Base-by-base conservation (phyloP, 2,888 invertebrate genomes). In the Torymus aiolomorphi region DNA sequence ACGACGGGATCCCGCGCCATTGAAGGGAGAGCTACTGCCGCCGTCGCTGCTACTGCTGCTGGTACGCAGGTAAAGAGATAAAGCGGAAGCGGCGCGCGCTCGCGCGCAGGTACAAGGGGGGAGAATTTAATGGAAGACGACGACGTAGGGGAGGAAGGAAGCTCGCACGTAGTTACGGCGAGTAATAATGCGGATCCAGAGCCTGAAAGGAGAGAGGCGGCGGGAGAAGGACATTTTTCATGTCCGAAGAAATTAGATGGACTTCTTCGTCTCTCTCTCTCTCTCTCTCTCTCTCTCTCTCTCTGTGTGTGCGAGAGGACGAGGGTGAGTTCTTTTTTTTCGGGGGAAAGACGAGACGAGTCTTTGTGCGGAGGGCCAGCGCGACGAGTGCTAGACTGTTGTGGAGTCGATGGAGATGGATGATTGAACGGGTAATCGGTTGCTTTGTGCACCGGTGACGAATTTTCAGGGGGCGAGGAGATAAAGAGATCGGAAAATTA, bases 101-200 rank as follows among this genome's bases (percentile, higher is more conserved):
- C n/a, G n/a, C n/a, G n/a, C 13, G 65, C 56, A 57, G 72, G 72
- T 62, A 62, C 16, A 20, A 56, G 18, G 18, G 56, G 56, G 63
- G 65, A 80, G 67, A 52, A 61, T 71, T 71, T 78, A 75, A 65
- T 65, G 67, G 72, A 72, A 66, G 63, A 67, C 78, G 61, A 57
- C 31, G 31, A 31, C 31, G 62, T 42, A 49, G 61, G 70, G 63
- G 67, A 56, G 69, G 63, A 76, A 62, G 42, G 66, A 31, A 69
- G 52, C 31, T 31, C 51, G 57, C 57, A 31, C n/a, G 52, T 54
- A 63, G 31, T 61, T 62, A 54, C 31, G 31, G 16, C 12, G 14
- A 16, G 65, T 57, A 73, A 73, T 73, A 73, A 73, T 59, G 70
- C 70, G 59, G 14, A 24, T 4, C 42, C 42, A 42, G 8, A 12